Conservation (phyloP, 1,140 invertebrate genomes). For the Macrotrachela quadricornifera region DNA sequence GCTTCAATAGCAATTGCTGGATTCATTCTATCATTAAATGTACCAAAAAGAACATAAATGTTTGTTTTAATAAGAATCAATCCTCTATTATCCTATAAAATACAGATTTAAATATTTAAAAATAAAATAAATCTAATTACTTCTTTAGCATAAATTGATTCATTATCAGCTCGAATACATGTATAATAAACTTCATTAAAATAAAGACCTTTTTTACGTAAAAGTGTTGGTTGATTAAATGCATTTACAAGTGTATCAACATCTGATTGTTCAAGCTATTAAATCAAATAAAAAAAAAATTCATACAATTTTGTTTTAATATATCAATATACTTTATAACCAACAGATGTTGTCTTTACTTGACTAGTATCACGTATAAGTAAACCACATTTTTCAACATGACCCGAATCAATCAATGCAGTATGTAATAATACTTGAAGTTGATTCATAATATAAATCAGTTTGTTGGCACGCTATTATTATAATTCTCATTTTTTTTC, state of each 20-base stretch:
- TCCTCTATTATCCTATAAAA: constrained; percentile 9
- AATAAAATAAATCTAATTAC: constrained; percentile 14
- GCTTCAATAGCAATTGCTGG: constrained; percentile 30
- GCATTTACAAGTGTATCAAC: constrained; percentile 16
- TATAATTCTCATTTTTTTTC: no score
- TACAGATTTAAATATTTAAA: background rate
- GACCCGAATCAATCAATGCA: constrained; percentile 23
- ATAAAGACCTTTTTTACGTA: constrained; percentile 25
- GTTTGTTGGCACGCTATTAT: no score
- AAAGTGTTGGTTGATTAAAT: constrained; percentile 25
- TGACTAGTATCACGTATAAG: constrained; percentile 18
- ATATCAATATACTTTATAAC: constrained; percentile 18
- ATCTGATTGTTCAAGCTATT: background rate
- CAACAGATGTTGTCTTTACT: constrained; percentile 20
- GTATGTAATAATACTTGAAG: constrained; percentile 27
- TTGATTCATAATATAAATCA: constrained; percentile 18
- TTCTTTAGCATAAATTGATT: constrained; percentile 29
- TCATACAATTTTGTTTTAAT: no score
- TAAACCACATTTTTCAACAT: constrained; percentile 27
- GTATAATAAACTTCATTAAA: constrained; percentile 25
- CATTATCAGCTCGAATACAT: constrained; percentile 27
- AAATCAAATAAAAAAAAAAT: background rate
- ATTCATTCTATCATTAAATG: constrained; percentile 26
- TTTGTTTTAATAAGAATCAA: constrained; percentile 23
- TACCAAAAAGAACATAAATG: constrained; percentile 21